phyloP scores from a whole-genome alignment of 1,140 invertebrate species.

The Varroa destructor region DNA sequence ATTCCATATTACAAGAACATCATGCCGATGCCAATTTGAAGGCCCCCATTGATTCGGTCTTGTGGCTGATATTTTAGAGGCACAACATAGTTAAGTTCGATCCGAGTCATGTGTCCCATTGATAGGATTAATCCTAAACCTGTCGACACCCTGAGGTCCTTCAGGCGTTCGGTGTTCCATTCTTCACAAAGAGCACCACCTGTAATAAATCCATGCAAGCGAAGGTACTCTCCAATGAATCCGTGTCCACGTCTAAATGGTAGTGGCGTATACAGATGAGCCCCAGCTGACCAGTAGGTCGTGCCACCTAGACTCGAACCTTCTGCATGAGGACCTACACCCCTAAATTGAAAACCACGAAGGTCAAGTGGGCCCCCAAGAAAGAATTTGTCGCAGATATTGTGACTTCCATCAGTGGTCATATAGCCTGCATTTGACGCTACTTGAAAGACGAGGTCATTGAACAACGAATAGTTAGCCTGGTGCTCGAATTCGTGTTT shows the following conservation, averaged over 20 bases:
- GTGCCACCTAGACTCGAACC: slow-evolving; percentile 45
- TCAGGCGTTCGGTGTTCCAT: slow-evolving; percentile 30
- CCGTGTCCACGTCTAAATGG: slow-evolving; percentile 62
- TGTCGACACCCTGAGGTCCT: slow-evolving; percentile 47
- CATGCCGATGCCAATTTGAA: slow-evolving; percentile 58
- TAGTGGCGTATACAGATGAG: slow-evolving; percentile 68
- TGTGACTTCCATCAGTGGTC: slow-evolving; percentile 45
- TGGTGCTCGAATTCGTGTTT: slow-evolving; percentile 67
- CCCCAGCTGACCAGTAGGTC: slow-evolving; percentile 61
- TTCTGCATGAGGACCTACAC: slow-evolving; percentile 63
- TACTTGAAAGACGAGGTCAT: slow-evolving; percentile 52
- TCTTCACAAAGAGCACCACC: slow-evolving; percentile 58
- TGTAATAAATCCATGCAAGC: slow-evolving; percentile 69
- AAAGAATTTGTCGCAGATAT: slow-evolving; percentile 65
- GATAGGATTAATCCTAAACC: slow-evolving; percentile 63
- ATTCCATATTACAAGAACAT: slow-evolving; percentile 47
- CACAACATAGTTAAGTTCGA: slow-evolving; percentile 73
- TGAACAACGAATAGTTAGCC: slow-evolving; percentile 53
- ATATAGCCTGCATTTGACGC: slow-evolving; percentile 14
- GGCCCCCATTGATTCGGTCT: slow-evolving; percentile 46
- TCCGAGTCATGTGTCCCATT: slow-evolving; percentile 57
- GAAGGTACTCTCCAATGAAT: slow-evolving; percentile 61
- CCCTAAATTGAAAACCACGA: slow-evolving; percentile 64
- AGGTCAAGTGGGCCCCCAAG: slow-evolving; percentile 69
- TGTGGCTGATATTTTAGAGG: slow-evolving; percentile 48